Percentiles rank a stretch among this genome's conserved stretches.
Conservation (phyloP, 2,888 invertebrate species). For the Melinaea marsaeus region DNA sequence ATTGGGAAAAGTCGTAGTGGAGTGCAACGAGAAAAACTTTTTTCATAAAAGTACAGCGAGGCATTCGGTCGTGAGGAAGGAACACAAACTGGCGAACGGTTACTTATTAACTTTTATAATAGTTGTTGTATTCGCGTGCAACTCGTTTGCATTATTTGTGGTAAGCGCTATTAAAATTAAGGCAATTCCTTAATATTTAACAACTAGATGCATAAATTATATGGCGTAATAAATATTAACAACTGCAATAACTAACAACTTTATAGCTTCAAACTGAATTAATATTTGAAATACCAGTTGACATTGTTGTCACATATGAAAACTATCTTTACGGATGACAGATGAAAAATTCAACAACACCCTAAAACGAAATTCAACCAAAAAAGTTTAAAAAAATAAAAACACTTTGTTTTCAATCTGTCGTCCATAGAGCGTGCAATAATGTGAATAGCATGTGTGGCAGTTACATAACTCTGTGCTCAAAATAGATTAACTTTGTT, state of each 20-base stretch:
- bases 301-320: background rate
- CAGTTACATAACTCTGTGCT: constrained; percentile 19
- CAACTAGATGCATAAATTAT: background rate
- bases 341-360: constrained; percentile 5
- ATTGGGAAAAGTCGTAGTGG: constrained; percentile 47
- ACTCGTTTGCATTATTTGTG: constrained; percentile 37
- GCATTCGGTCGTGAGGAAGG: constrained; percentile 59
- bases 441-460: constrained; percentile 19
- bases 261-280: background rate
- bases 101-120: constrained; percentile 71
- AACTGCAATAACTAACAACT: background rate
- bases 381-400: constrained; percentile 8
- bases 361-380: constrained; percentile 16
- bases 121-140: constrained; percentile 44
- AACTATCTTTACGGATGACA: constrained; percentile 6
- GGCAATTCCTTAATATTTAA: constrained; percentile 10
- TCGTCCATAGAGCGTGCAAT: constrained; percentile 20
- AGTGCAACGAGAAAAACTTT: constrained; percentile 68
- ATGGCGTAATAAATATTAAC: background rate
- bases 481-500: constrained; percentile 7
- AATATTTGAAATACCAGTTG: background rate
- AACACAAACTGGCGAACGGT: constrained; percentile 59
- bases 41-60: constrained; percentile 71
- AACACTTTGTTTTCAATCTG: constrained; percentile 26
- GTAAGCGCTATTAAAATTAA: constrained; percentile 17